Evolutionary conservation across 1,140 invertebrate genomes (phyloP).

Genomic region (Bombus sylvicola): DNA sequence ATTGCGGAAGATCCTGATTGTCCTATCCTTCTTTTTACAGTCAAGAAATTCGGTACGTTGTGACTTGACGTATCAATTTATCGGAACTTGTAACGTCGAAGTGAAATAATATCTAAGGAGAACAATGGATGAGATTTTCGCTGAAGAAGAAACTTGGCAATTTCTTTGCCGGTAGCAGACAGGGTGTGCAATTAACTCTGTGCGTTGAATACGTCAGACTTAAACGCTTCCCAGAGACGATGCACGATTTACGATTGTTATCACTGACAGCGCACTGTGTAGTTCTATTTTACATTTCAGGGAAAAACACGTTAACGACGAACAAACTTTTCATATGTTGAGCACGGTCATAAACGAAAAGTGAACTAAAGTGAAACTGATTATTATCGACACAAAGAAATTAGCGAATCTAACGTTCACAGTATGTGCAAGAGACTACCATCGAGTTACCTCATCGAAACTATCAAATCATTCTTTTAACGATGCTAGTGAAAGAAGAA

Average conservation of each 20-base stretch:
- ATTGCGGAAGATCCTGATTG: background rate
- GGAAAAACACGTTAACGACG: no score
- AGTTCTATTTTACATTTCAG: no score
- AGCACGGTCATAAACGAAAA: no score
- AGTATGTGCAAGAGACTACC: no score
- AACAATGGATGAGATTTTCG: background rate
- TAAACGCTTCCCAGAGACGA: background rate
- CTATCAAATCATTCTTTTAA: background rate
- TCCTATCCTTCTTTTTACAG: background rate
- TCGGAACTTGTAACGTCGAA: background rate
- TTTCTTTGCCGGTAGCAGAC: background rate
- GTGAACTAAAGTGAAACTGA: no score
- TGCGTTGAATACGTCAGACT: background rate
- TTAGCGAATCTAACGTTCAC: no score
- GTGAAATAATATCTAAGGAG: background rate
- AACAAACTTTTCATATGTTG: no score
- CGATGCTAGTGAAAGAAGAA: background rate
- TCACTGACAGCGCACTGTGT: no score
- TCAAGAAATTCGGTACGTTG: no score
- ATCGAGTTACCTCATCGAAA: no score
- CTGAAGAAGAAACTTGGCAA: background rate
- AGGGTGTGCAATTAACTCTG: background rate
- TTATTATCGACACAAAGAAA: no score
- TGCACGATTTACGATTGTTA: background rate
- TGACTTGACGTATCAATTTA: background rate